phyloP scores from a whole-genome alignment of 2,797 vertebrate genomes.

The Bradypodion pumilum region DNA sequence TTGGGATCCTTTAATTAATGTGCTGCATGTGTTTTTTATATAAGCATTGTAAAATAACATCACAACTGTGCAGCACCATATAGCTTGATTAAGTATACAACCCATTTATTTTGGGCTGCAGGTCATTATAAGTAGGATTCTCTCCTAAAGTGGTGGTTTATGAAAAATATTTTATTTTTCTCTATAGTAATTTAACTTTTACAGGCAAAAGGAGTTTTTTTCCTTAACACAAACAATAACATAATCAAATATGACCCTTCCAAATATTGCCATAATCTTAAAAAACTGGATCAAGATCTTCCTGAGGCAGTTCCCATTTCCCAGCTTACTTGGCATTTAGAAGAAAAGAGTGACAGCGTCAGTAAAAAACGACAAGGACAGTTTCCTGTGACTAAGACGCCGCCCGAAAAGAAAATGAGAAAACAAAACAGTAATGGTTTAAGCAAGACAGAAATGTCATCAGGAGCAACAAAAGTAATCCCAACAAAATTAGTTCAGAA shows the following conservation, averaged over 20 bases:
- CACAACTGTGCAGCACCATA: neutral
- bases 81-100: neutral
- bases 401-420: constrained; percentile 71
- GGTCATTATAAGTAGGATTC: neutral
- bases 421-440: neutral
- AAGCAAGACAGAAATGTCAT: rapidly evolving
- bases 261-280: constrained; percentile 94
- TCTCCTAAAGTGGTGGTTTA: neutral
- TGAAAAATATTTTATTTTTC: neutral
- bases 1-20: neutral
- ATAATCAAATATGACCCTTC: constrained; percentile 95
- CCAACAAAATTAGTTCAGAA: neutral
- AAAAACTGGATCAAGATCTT: constrained; percentile 77
- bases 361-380: constrained; percentile 86
- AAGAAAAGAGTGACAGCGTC: constrained; percentile 77
- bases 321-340: constrained; percentile 87
- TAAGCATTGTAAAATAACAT: neutral
- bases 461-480: neutral
- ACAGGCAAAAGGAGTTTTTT: neutral
- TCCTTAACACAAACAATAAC: constrained; percentile 78
- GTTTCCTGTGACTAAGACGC: constrained; percentile 71
- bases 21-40: neutral
- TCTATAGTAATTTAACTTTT: neutral
- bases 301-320: constrained; percentile 74
- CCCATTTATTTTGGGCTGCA: neutral